Conservation (phyloP, 2,888 invertebrate species). For the Epicampocera succincta region DNA sequence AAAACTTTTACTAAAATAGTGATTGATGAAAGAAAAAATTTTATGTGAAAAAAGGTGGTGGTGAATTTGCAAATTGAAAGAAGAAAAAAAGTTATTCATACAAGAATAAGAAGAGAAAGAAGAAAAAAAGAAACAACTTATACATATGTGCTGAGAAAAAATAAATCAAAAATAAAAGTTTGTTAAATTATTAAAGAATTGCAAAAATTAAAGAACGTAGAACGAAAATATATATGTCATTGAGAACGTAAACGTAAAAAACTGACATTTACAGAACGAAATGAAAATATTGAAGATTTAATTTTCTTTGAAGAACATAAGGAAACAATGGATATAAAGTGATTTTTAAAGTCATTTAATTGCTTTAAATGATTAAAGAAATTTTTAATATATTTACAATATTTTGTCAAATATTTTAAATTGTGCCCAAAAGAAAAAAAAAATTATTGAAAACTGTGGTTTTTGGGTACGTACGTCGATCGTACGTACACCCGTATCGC, state of each 20-base stretch:
- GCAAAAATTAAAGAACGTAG: conserved; percentile 11
- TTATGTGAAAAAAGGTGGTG: conserved; percentile 68
- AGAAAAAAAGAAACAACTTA: conserved; percentile 46
- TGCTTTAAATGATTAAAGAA: conserved; percentile 32
- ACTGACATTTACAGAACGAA: conserved; percentile 58
- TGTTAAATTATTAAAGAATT: conserved; percentile 31
- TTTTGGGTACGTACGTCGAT: conserved; percentile 67
- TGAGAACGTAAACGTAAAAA: conserved; percentile 37
- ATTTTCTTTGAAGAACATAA: conserved; percentile 44
- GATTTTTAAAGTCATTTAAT: conserved; percentile 29
- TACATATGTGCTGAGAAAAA: conserved; percentile 39
- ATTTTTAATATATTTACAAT: background rate
- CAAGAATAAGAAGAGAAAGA: conserved; percentile 48
- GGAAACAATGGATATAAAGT: conserved; percentile 60
- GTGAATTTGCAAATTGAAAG: conserved; percentile 68
- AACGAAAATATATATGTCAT: conserved; percentile 49
- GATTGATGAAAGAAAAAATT: conserved; percentile 58
- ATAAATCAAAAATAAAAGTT: conserved; percentile 30
- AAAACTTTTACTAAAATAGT: conserved; percentile 45
- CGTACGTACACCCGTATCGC: conserved; percentile 67
- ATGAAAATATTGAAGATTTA: conserved; percentile 41
- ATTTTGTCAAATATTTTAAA: conserved; percentile 6
- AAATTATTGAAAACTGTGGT: conserved; percentile 22
- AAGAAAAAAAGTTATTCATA: conserved; percentile 65
- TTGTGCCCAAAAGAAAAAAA: conserved; percentile 22